A percentile compares a stretch with the other conserved stretches of the same genome.
phyloP scores from a whole-genome alignment of 2,888 invertebrate species.

The Lithophane leautieri region DNA sequence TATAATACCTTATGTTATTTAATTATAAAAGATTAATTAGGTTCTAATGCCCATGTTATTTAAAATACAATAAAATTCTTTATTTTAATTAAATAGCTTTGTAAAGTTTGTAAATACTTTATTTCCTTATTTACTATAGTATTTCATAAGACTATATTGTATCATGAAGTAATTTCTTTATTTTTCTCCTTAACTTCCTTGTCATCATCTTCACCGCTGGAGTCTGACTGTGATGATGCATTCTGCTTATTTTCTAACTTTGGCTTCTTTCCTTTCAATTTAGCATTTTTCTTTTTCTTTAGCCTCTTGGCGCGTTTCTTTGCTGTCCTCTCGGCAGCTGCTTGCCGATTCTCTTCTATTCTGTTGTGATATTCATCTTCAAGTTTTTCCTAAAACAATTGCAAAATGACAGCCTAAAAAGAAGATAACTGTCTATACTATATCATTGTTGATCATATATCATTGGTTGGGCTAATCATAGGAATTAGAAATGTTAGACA shows the following conservation, averaged over 20 bases:
- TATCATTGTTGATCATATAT: background rate
- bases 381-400: conserved; percentile 92
- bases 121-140: conserved; percentile 13
- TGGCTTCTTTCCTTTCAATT: conserved; percentile 83
- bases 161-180: conserved; percentile 50
- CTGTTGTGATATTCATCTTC: conserved; percentile 96
- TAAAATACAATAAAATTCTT: background rate
- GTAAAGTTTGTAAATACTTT: conserved; percentile 1
- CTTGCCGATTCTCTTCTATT: conserved; percentile 93
- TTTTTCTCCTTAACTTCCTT: conserved; percentile 55
- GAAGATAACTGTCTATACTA: background rate
- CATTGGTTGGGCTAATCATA: background rate
- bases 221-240: conserved; percentile 79
- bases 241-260: conserved; percentile 75
- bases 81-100: conserved; percentile 8
- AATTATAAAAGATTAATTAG: background rate
- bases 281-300: conserved; percentile 92
- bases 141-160: background rate
- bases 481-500: no score
- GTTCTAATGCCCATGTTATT: conserved; percentile 8
- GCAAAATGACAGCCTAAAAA: background rate
- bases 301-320: conserved; percentile 97
- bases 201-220: conserved; percentile 72
- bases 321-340: conserved; percentile 95
- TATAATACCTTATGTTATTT: background rate